Evolutionary conservation across 1,140 invertebrate species (phyloP).

Genomic region (Phortica variegata): DNA sequence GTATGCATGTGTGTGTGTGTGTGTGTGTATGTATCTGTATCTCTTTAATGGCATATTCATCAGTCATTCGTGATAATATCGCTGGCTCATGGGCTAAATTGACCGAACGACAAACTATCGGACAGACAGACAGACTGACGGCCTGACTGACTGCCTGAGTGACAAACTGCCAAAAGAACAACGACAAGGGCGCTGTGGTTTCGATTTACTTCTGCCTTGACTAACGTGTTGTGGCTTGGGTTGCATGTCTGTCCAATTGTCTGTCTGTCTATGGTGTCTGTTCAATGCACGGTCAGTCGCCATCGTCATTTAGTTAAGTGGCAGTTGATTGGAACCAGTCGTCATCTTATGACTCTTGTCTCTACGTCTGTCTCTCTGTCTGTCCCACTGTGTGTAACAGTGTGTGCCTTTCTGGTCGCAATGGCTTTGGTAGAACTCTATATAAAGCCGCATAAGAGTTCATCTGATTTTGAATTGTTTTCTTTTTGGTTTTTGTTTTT

Average conservation of each 20-base stretch:
- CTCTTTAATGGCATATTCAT: conserved; percentile 54
- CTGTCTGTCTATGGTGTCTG: conserved; percentile 14
- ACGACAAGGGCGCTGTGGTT: too few relatives aligned
- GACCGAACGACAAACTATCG: conserved; percentile 15
- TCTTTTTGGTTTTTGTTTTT: too few relatives aligned
- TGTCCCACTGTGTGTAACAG: not conserved
- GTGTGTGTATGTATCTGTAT: conserved; percentile 18
- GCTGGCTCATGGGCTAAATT: conserved; percentile 14
- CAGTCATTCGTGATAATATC: conserved; percentile 52
- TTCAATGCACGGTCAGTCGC: conserved; percentile 23
- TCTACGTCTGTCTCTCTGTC: conserved; percentile 10
- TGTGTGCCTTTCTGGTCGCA: too few relatives aligned
- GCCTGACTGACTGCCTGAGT: conserved; percentile 7
- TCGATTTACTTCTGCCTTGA: too few relatives aligned
- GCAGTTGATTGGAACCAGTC: conserved; percentile 51
- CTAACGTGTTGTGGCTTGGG: conserved; percentile 1
- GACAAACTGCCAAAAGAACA: too few relatives aligned
- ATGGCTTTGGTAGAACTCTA: too few relatives aligned
- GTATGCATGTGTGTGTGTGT: too few relatives aligned
- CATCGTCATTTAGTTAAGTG: conserved; percentile 52
- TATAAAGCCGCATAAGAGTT: too few relatives aligned
- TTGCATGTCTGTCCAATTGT: not conserved
- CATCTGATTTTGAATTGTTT: too few relatives aligned
- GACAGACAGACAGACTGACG: conserved; percentile 12
- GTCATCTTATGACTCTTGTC: conserved; percentile 19